These are phyloP conservation scores for Pollenia labialis DNA, from an alignment of 2,888 invertebrate species.

Conservation along the genomic window DNA sequence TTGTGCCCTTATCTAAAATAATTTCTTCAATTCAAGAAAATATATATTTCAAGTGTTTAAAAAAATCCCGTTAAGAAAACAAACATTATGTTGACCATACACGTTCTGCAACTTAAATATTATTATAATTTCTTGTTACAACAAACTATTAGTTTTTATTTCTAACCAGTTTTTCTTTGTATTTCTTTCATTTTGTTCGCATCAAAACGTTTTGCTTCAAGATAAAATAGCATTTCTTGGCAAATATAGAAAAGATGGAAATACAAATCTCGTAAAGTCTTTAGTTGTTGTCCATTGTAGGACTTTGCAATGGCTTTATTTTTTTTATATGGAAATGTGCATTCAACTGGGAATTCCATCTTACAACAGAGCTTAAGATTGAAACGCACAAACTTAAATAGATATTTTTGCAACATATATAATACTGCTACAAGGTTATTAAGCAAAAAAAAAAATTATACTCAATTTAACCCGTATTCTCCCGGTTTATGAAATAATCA, in stretches of 20 bases:
- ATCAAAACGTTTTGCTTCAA: conserved; percentile 3
- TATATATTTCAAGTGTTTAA: too few species aligned
- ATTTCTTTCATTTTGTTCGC: neutral
- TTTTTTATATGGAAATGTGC: conserved; percentile 49
- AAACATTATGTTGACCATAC: conserved; percentile 7
- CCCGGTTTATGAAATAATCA: too few species aligned
- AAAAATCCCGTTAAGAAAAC: too few species aligned
- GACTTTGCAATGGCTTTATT: conserved; percentile 7
- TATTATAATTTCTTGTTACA: conserved; percentile 23
- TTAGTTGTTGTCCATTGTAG: conserved; percentile 21
- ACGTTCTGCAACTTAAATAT: conserved; percentile 29
- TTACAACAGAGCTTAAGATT: conserved; percentile 21
- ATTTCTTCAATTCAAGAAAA: too few species aligned
- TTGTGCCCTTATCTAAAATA: too few species aligned
- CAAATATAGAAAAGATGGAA: neutral
- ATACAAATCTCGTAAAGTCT: neutral
- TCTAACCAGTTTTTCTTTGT: neutral
- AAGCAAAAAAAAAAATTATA: conserved; percentile 15
- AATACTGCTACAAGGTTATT: neutral
- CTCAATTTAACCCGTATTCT: too few species aligned
- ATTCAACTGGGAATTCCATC: conserved; percentile 69
- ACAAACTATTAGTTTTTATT: neutral
- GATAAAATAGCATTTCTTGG: neutral
- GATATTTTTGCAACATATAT: neutral
- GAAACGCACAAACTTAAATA: neutral